Percentiles rank a stretch among this genome's conserved stretches.
Conservation (phyloP, 1,140 invertebrate species). For the Oedothorax gibbosus region DNA sequence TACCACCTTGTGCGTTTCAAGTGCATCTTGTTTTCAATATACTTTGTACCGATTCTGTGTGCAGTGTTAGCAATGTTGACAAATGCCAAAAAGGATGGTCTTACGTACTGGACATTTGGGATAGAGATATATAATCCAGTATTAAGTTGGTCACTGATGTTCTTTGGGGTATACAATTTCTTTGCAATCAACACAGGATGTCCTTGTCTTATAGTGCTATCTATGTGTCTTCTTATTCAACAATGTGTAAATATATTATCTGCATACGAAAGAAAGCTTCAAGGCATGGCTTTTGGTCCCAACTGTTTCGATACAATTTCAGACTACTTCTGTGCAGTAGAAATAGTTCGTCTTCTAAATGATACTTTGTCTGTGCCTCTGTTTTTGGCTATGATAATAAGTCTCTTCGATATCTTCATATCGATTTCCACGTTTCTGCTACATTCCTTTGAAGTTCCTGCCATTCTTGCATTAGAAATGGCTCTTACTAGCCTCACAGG, state of each 20-base stretch:
- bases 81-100: no score
- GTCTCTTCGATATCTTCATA: background rate
- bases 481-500: background rate
- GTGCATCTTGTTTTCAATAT: background rate
- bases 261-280: background rate
- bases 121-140: background rate
- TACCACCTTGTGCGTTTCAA: no score
- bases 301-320: background rate
- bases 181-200: background rate
- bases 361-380: background rate
- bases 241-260: background rate
- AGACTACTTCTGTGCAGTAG: background rate
- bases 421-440: background rate
- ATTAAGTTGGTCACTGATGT: background rate
- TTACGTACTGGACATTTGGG: background rate
- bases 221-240: constrained; percentile 1
- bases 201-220: background rate
- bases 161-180: background rate
- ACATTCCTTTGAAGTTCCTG: no score
- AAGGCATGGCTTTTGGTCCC: background rate
- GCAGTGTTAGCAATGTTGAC: background rate
- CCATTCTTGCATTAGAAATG: background rate
- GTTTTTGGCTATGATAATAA: background rate
- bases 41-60: background rate
- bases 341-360: background rate